These are phyloP conservation scores for Morone saxatilis DNA, from an alignment of 2,113 vertebrate genomes.

Conservation along the genomic window DNA sequence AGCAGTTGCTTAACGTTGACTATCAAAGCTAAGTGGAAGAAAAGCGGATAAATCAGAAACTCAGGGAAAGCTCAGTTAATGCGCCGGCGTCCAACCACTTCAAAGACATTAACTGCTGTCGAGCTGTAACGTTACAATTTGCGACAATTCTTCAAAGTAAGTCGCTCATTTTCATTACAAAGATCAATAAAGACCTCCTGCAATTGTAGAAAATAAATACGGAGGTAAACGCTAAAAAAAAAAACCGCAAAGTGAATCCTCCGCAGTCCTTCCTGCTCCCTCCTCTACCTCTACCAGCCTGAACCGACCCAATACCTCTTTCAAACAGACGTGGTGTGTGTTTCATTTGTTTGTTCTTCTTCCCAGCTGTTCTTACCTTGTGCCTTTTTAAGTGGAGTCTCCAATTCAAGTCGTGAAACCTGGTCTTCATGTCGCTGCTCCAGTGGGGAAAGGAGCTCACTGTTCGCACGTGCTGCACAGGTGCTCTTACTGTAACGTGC, in stretches of 20 bases:
- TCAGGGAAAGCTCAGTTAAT: not conserved
- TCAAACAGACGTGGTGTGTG: not conserved
- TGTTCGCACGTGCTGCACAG: conserved; percentile 42
- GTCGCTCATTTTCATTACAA: not conserved
- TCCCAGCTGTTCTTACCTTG: conserved; percentile 57
- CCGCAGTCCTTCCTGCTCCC: not conserved
- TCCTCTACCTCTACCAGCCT: not conserved
- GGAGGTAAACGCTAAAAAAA: not conserved
- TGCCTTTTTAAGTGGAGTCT: conserved; percentile 20
- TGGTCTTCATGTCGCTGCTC: conserved; percentile 50
- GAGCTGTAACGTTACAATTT: not conserved
- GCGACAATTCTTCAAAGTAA: not conserved
- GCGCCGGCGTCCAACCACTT: not conserved
- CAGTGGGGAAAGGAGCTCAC: not conserved
- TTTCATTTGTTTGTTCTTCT: not conserved
- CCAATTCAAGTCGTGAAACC: not conserved
- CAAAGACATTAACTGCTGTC: not conserved
- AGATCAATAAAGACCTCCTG: not conserved
- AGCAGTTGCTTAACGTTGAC: not conserved
- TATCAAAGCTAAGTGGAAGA: not conserved
- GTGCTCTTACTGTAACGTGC: conserved; percentile 47
- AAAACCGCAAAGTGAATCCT: not conserved
- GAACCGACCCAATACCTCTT: not conserved
- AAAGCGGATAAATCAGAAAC: not conserved
- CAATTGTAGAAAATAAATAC: not conserved